These are phyloP conservation scores for Xenopus laevis DNA, from an alignment of 2,113 vertebrate genomes.

Conservation along the genomic window DNA sequence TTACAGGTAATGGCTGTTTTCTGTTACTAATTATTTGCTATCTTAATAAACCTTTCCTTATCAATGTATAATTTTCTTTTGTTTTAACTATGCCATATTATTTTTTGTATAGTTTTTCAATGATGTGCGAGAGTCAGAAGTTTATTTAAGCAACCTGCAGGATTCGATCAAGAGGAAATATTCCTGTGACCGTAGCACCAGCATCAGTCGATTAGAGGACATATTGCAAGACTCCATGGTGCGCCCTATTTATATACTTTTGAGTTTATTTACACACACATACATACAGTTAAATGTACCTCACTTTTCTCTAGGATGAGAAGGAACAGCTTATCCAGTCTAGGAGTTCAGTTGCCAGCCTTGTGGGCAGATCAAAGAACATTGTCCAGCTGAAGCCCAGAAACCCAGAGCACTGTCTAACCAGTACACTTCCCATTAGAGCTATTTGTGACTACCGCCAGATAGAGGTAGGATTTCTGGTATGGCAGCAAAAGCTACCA, in stretches of 20 bases:
- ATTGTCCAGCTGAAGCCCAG: slow-evolving; percentile 88
- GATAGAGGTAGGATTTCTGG: slow-evolving; percentile 78
- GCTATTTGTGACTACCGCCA: slow-evolving; percentile 93
- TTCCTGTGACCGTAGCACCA: slow-evolving; percentile 84
- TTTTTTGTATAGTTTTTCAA: slow-evolving; percentile 76
- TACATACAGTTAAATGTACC: too few species aligned
- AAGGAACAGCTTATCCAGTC: slow-evolving; percentile 97
- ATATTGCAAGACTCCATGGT: slow-evolving; percentile 98
- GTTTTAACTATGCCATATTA: too few species aligned
- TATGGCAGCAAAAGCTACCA: background rate
- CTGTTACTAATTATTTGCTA: background rate
- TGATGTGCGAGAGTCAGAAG: slow-evolving; percentile 84
- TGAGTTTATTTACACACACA: too few species aligned
- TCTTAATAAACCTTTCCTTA: too few species aligned
- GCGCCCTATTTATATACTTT: slow-evolving; percentile 41
- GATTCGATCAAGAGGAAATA: slow-evolving; percentile 95
- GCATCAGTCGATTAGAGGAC: slow-evolving; percentile 88
- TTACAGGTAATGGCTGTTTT: slow-evolving; percentile 76
- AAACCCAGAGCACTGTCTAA: slow-evolving; percentile 73
- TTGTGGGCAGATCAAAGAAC: slow-evolving; percentile 88
- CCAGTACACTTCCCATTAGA: slow-evolving; percentile 79
- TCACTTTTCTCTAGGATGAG: slow-evolving; percentile 78
- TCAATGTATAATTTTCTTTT: background rate
- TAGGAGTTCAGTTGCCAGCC: slow-evolving; percentile 85
- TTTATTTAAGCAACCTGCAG: slow-evolving; percentile 85